Evolutionary conservation across 2,888 invertebrate species (phyloP), one percentile per base, ranked within the genome.

Genomic region (Gymnosoma rotundatum): DNA sequence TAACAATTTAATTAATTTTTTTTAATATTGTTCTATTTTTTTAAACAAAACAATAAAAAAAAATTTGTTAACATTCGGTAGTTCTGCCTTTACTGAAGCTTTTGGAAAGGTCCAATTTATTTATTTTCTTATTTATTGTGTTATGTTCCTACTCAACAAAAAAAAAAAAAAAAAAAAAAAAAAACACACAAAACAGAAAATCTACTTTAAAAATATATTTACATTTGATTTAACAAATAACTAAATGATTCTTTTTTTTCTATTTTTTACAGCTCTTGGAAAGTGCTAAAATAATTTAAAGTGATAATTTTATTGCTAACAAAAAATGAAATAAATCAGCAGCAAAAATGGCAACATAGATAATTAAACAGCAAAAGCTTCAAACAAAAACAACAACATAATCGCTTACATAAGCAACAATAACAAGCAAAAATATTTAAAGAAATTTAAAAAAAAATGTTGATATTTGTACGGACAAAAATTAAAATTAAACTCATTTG

Each of bases 401-500:
- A 52, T n/a, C 67, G 54, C 54, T 42, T 61, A 69, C 61, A 48
- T 48, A 10, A 60, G 38, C 58, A 54, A 61, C 21, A 76, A 76
- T n/a, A 45, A 20, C 48, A 38, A 52, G 10, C 42, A 50, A 60
- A 45, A 54, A 67, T 76, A 36, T 38, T 64, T 76, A 50, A 69
- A 81, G 52, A 72, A 61, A 72, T 32, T 42, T 42, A 76, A 66
- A 18, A 42, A 84, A 84, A 81, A 81, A 84, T 81, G 78, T 78
- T 88, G 86, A 83, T 85, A 80, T 83, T 83, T 73, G 67, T 83
- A 83, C 84, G 85, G 85, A 85, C 85, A 85, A 85, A 83, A 84
- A 85, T 81, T 86, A 87, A 88, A 86, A 88, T 87, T 85, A 86
- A 86, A 86, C 82, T 83, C 78, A 87, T 87, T 87, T 83, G 81